Evolutionary conservation across 2,888 invertebrate species (phyloP).

Genomic region (Sminthurinus aureus): DNA sequence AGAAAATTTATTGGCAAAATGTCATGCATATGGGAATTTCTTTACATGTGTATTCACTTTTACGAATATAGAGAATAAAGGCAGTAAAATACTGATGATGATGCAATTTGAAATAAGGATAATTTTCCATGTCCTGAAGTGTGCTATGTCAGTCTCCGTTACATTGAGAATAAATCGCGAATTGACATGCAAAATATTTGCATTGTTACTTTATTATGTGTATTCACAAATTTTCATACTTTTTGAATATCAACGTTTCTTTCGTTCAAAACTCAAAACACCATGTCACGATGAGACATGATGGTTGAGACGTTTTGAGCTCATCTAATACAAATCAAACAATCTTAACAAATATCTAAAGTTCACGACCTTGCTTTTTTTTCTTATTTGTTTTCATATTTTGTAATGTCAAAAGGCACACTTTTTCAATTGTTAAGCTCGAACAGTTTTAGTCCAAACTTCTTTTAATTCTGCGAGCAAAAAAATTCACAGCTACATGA

Average conservation of each 20-base stretch:
- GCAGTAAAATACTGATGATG: neutral
- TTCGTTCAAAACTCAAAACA: neutral
- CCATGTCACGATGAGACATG: neutral
- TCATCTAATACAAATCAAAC: neutral
- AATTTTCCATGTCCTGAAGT: neutral
- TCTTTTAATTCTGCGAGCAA: no score
- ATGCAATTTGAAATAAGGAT: neutral
- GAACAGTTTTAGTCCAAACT: neutral
- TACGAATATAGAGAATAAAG: no score
- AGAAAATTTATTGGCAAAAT: slow-evolving; percentile 7
- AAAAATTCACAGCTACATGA: neutral
- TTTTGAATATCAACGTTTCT: neutral
- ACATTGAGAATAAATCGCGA: slow-evolving; percentile 22
- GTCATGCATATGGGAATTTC: neutral
- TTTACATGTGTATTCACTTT: no score
- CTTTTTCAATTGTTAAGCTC: neutral
- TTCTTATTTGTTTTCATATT: neutral
- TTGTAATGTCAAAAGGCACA: neutral
- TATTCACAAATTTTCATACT: neutral
- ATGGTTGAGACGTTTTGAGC: neutral
- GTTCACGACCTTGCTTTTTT: neutral
- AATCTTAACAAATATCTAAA: neutral
- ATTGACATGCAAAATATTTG: slow-evolving; percentile 22
- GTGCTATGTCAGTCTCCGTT: slow-evolving; percentile 21
- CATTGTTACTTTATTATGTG: neutral